Evolutionary conservation across 2,797 vertebrate genomes (phyloP).

Genomic region (Gymnoscopelus microlampas): DNA sequence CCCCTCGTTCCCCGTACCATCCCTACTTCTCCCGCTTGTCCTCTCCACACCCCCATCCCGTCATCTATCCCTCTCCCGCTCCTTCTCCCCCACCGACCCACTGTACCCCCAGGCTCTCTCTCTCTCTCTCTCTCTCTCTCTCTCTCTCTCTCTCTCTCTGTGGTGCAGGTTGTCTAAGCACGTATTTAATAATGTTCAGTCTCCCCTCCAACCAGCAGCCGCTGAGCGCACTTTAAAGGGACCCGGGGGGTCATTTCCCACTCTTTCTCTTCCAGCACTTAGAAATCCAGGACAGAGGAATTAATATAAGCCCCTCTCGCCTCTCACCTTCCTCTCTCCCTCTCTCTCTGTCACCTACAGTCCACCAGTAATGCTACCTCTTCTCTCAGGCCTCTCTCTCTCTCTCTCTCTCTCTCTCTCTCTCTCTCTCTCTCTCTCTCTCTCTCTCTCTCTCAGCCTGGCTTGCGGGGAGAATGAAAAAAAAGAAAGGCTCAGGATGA

Average conservation of each 20-base stretch:
- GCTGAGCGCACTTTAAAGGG: constrained; percentile 87
- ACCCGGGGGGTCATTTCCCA: constrained; percentile 88
- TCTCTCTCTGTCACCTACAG: neutral
- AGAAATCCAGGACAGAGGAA: constrained; percentile 88
- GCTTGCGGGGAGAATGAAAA: too few species aligned
- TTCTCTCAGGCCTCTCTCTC: constrained; percentile 25
- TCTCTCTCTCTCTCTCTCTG: constrained; percentile 68
- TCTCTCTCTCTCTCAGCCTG: too few species aligned
- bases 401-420: constrained; percentile 27
- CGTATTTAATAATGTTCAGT: constrained; percentile 87
- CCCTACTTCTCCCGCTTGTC: too few species aligned
- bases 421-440: neutral
- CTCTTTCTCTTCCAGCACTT: constrained; percentile 85
- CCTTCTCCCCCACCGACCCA: constrained; percentile 43
- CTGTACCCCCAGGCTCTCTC: constrained; percentile 23
- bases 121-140: constrained; percentile 12
- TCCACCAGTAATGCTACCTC: neutral
- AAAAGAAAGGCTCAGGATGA: constrained; percentile 88
- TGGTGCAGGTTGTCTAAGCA: constrained; percentile 84
- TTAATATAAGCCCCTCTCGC: constrained; percentile 81
- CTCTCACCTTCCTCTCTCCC: constrained; percentile 10
- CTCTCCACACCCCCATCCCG: too few species aligned
- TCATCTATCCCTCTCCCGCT: too few species aligned
- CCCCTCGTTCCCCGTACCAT: too few species aligned
- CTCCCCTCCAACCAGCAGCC: constrained; percentile 84